These are phyloP conservation scores for Dione juno DNA, from an alignment of 2,888 invertebrate genomes.

Conservation along the genomic window DNA sequence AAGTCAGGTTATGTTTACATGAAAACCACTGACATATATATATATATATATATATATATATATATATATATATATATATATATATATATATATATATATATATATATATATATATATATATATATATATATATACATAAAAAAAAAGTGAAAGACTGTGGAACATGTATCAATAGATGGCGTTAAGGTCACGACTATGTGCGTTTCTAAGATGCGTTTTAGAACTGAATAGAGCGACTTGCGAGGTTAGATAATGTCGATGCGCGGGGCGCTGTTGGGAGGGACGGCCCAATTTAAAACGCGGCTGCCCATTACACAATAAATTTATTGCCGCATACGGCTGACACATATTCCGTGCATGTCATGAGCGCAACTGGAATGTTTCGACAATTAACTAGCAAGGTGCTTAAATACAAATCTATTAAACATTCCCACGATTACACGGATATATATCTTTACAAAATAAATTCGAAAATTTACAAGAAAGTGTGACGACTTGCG, in stretches of 20 bases:
- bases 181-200: constrained; percentile 46
- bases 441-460: constrained; percentile 4
- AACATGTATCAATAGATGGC: constrained; percentile 43
- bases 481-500: constrained; percentile 12
- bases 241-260: constrained; percentile 63
- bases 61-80: no score
- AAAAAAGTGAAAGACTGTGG: no score
- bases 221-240: constrained; percentile 57
- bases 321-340: constrained; percentile 77
- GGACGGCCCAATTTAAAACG: constrained; percentile 77
- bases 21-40: no score
- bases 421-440: constrained; percentile 16
- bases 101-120: no score
- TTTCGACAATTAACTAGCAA: constrained; percentile 53
- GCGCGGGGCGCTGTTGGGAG: constrained; percentile 79
- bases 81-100: no score
- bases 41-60: no score
- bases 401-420: constrained; percentile 41
- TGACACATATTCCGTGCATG: constrained; percentile 77
- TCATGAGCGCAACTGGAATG: constrained; percentile 61
- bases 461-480: background rate
- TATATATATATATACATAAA: no score
- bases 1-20: background rate
- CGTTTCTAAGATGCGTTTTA: constrained; percentile 59
- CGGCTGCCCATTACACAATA: constrained; percentile 78